A percentile compares a stretch with the other conserved stretches of the same genome.
These are phyloP conservation scores for Cheilosia vulpina DNA, from an alignment of 2,888 invertebrate genomes.

Conservation along the genomic window DNA sequence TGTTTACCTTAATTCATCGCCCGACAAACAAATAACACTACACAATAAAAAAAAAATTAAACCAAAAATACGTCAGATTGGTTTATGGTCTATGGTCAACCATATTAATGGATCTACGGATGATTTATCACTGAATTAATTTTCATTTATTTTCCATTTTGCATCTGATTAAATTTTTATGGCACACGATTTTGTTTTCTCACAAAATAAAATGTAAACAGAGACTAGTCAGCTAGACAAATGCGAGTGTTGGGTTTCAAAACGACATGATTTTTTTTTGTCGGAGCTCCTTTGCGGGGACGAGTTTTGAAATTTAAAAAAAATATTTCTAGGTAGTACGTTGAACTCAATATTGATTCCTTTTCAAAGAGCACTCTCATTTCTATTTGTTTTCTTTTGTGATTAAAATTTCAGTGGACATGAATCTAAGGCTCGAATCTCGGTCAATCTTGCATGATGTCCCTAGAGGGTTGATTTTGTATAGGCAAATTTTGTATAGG, in stretches of 20 bases:
- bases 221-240: neutral
- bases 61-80: neutral
- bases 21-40: neutral
- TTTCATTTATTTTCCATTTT: neutral
- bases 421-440: too few relatives aligned
- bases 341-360: too few relatives aligned
- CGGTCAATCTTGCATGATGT: too few relatives aligned
- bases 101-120: neutral
- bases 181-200: neutral
- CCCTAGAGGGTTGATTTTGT: too few relatives aligned
- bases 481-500: too few relatives aligned
- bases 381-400: too few relatives aligned
- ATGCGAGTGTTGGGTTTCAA: neutral
- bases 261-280: too few relatives aligned
- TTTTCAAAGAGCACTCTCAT: too few relatives aligned
- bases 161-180: neutral
- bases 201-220: neutral
- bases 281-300: too few relatives aligned
- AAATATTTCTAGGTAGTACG: too few relatives aligned
- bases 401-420: too few relatives aligned
- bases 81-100: neutral
- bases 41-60: neutral
- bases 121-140: neutral
- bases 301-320: too few relatives aligned
- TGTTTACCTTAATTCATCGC: neutral